A percentile compares a stretch with the other conserved stretches of the same genome.
Conservation (phyloP, 2,113 vertebrate species). For the Tenrec ecaudatus region DNA sequence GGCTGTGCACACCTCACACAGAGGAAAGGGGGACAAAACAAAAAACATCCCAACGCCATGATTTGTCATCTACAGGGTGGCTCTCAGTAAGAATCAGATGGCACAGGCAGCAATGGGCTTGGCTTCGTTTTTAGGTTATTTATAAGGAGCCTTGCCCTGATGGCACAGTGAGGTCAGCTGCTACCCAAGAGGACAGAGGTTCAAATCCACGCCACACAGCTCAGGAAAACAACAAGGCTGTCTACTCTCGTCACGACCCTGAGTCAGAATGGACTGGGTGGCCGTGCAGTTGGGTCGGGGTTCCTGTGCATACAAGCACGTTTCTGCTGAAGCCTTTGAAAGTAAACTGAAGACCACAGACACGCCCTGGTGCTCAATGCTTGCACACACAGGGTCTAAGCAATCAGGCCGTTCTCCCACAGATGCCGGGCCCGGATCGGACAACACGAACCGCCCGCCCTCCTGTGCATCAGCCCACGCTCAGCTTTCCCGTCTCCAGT, state of each 20-base stretch:
- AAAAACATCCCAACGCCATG: background rate
- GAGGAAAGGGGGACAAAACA: background rate
- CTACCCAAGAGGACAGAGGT: too few relatives aligned
- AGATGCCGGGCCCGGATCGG: too few relatives aligned
- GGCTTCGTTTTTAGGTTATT: background rate
- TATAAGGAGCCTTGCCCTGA: background rate
- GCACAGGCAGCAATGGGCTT: background rate
- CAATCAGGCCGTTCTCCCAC: background rate
- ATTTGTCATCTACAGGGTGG: background rate
- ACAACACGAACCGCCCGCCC: too few relatives aligned
- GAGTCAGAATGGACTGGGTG: too few relatives aligned
- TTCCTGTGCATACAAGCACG: rapidly evolving
- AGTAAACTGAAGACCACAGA: background rate
- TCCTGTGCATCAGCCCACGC: background rate
- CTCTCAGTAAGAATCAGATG: background rate
- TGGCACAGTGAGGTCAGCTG: too few relatives aligned
- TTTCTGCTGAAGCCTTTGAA: background rate
- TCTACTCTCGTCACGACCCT: too few relatives aligned
- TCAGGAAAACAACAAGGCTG: too few relatives aligned
- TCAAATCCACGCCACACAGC: too few relatives aligned
- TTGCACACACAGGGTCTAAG: background rate
- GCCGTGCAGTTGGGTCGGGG: too few relatives aligned
- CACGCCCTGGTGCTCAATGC: background rate
- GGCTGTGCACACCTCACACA: background rate
- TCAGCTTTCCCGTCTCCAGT: too few relatives aligned